Evolutionary conservation across 2,797 vertebrate species (phyloP), one percentile per base, ranked within the genome.

Genomic region (Alauda arvensis): DNA sequence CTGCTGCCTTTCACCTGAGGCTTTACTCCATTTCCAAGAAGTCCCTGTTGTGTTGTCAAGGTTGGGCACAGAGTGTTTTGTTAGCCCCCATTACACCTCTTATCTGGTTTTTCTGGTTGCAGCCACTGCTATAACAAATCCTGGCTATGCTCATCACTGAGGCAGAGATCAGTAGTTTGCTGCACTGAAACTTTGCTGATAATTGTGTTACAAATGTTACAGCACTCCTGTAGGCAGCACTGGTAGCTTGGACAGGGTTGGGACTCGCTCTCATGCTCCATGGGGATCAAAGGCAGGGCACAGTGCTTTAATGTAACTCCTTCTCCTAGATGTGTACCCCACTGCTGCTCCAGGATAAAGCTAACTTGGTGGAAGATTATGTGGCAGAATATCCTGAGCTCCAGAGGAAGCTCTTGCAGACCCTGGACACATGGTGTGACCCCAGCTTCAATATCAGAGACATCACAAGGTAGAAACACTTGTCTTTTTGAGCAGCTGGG

Each of bases 361-460:
- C 12, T 11, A 94, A 85, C 48, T 37, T 97, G 8, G 81, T 96
- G 43, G 94, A 96, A 56, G 78, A 82, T 46, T 95, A 95, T 0
- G 93, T 96, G 85, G 79, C 56, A 6, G 78, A 90, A 40, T 55
- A 94, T 57, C 96, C 95, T 0, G 91, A 93, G 72, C 91, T 97
- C 48, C 96, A 96, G 93, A 61, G 62, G 48, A 82, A 77, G 52
- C 94, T 97, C 33, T 53, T 96, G 74, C 88, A 85, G 74, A 87
- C 94, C 71, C 57, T 96, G 82, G 97, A 97, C 77, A 57, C 63
- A 0, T 97, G 97, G 97, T 96, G 96, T 85, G 89, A 80, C 26
- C 93, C 95, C 1, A 42, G 51, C 75, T 96, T 96, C 78, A 95
- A 95, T 51, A 68, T 90, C 80, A 85, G 76, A 39, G 86, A 71